Evolutionary conservation across 2,888 invertebrate genomes (phyloP), one percentile per base, ranked within the genome.

Genomic region (Eupithecia tripunctaria): DNA sequence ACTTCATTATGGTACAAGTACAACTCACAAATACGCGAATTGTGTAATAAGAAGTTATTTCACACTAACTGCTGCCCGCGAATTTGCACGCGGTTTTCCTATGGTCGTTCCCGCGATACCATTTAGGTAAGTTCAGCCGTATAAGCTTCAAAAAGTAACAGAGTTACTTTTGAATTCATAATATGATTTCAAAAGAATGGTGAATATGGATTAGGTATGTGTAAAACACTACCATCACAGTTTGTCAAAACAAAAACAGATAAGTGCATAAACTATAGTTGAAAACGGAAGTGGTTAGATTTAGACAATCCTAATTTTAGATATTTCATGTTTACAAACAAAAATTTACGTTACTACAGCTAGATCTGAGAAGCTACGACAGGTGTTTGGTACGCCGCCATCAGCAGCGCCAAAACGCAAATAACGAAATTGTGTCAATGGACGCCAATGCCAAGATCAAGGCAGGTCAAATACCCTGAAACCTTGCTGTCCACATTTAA

Each of bases 371-470:
- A 76, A 69, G 77, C 68, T 72, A 77, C 78, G 69, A 78, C 81
- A 79, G 78, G 77, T 80, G 81, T 75, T 77, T 66, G 47, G 65
- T 67, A 70, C 60, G 67, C 51, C 74, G 73, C 79, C 76, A 76
- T 76, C 66, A 70, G 73, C 70, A 70, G 73, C 70, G 70, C 63
- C 66, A 72, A 71, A 74, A 75, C 67, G 74, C 80, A 80, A 80
- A 79, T 78, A 80, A 64, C 69, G 73, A 68, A 38, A 66, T 69
- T 74, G 72, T 81, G 82, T 82, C 81, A 85, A 82, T 76, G 77
- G 74, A 75, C 68, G 71, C 79, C 78, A 82, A 81, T 83, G 83
- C 82, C 84, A 87, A 86, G 86, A 84, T 84, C 85, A 85, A 84
- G 84, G 83, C 68, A 78, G 74, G 67, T 67, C 72, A 18, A 25